Evolutionary conservation across 37 sponge, comb jelly and placozoan genomes (phyloP), one percentile per base, ranked within the genome.

Genomic region (Spongia lamella): DNA sequence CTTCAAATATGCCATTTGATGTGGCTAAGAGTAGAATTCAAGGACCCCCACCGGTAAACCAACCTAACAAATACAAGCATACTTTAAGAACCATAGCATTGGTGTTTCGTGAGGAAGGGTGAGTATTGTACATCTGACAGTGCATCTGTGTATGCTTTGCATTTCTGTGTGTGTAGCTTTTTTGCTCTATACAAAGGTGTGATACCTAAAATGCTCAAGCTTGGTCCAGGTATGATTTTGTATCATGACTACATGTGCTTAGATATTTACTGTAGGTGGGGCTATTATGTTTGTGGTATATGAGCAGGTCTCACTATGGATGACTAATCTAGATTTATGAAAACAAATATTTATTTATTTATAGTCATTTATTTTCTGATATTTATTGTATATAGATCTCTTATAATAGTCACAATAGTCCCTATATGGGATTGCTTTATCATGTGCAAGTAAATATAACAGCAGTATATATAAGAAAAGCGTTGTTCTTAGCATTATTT

Each of bases 21-120:
- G 82, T 81, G 36, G 82, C 82, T 63, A 81, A 81, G 73, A 81
- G 82, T 27, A 27, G 82, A 3, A 81, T 81, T 53, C 82, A 81
- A 47, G 71, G 70, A 29, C 73, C 82, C 0, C 82, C 60, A 25
- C 80, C 80, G 19, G 9, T 4, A 6, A 51, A 69, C 55, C 17
- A 61, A n/a, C 53, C 65, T 24, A 5, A n/a, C 54, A 72, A 72
- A n/a, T 81, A 81, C 52, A n/a, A 38, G 54, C 63, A 30, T 35
- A 61, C 82, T 16, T 35, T 73, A 11, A n/a, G 26, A 9, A 81
- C 82, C 3, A 24, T 81, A 21, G 53, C 9, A 0, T 35, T 57
- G 15, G 55, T 81, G 19, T 72, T 47, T 36, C 61, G 20, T 39
- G 82, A 81, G 53, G 82, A 81, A 50, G 82, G 82, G 80, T 79